Conservation (phyloP, 2,113 vertebrate species). For the Empidonax traillii region DNA sequence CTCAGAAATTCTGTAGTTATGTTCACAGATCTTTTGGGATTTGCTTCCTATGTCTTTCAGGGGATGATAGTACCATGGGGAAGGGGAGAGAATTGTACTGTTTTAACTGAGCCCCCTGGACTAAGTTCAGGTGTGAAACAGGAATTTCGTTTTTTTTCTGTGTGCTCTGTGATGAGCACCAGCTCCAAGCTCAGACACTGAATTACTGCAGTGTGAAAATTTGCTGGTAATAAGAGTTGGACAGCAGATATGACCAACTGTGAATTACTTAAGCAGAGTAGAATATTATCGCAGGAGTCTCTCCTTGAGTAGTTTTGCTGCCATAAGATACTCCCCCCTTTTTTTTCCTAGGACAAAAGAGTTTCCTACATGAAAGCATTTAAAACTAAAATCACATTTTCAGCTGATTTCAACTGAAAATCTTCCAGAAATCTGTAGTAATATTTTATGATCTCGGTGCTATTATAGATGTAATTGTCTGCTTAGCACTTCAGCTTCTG, state of each 20-base stretch:
- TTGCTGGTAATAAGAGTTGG: neutral
- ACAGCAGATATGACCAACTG: neutral
- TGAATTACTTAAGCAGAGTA: neutral
- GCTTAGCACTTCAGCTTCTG: neutral
- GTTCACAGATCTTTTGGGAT: neutral
- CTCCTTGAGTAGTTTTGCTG: neutral
- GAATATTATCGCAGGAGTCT: neutral
- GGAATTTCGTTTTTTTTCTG: neutral
- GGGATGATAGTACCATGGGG: neutral
- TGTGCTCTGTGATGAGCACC: neutral
- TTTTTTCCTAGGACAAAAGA: neutral
- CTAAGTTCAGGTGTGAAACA: neutral
- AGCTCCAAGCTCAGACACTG: neutral
- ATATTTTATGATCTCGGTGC: neutral
- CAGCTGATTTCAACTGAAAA: rapidly evolving
- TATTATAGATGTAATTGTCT: neutral
- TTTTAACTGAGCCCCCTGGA: rapidly evolving
- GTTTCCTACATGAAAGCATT: neutral
- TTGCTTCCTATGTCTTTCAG: neutral
- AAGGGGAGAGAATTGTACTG: neutral
- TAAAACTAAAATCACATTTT: neutral
- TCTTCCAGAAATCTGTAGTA: neutral
- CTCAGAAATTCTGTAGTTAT: neutral
- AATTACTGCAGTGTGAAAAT: neutral
- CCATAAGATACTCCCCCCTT: neutral